These are phyloP conservation scores for Saxidomus purpurata DNA, from an alignment of 1,140 invertebrate species.

Conservation along the genomic window DNA sequence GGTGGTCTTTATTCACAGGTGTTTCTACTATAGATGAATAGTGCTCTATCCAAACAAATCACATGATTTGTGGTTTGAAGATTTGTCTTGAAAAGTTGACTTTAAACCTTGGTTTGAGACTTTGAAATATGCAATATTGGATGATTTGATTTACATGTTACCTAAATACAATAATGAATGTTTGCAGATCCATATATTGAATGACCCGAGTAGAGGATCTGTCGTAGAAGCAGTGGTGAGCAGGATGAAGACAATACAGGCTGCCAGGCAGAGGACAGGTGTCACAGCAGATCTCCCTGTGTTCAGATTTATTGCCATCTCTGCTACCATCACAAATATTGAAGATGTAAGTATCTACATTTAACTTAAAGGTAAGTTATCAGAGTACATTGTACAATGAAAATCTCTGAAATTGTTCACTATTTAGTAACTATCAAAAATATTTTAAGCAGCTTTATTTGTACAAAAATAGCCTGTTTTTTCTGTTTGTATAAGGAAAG, in stretches of 20 bases:
- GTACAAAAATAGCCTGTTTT: too few species aligned
- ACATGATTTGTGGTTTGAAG: too few species aligned
- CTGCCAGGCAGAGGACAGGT: constrained; percentile 64
- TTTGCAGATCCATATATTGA: constrained; percentile 89
- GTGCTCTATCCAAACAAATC: too few species aligned
- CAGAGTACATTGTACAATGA: neutral
- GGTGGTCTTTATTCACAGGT: too few species aligned
- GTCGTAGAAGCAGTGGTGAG: constrained; percentile 93
- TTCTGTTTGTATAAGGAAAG: too few species aligned
- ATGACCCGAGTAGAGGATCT: constrained; percentile 91
- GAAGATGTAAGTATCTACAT: constrained; percentile 90
- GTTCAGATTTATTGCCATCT: constrained; percentile 92
- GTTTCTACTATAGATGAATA: too few species aligned
- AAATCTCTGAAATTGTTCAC: neutral
- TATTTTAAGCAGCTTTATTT: too few species aligned
- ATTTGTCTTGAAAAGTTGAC: too few species aligned
- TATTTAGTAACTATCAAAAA: neutral
- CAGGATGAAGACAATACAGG: constrained; percentile 90
- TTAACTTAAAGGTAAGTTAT: neutral
- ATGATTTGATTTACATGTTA: too few species aligned
- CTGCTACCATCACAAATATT: constrained; percentile 93
- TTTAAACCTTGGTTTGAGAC: too few species aligned
- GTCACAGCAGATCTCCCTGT: neutral
- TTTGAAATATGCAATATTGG: too few species aligned
- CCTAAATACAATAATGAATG: too few species aligned